These are phyloP conservation scores for Caenorhabditis sp. DNA, from an alignment of 2,888 invertebrate genomes.

Conservation along the genomic window DNA sequence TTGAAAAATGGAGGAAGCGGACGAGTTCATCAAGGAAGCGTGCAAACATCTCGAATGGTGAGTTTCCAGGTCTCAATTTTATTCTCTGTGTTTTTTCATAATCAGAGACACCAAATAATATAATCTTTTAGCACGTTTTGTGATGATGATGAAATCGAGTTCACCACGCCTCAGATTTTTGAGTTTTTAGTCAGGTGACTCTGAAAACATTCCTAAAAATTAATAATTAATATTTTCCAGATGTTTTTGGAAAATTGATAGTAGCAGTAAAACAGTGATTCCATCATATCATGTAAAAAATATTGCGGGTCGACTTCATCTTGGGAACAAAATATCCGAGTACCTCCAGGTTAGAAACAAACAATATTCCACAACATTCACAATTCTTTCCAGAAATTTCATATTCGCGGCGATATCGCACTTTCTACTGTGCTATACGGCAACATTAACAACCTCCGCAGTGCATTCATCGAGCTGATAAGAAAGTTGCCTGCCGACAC, in stretches of 20 bases:
- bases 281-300: slow-evolving; percentile 44
- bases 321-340: slow-evolving; percentile 39
- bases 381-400: slow-evolving; percentile 51
- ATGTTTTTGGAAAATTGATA: slow-evolving; percentile 66
- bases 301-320: slow-evolving; percentile 40
- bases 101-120: too few species aligned
- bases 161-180: slow-evolving; percentile 50
- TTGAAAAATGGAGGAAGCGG: slow-evolving; percentile 63
- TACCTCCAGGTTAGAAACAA: slow-evolving; percentile 31
- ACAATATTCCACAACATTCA: not conserved
- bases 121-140: slow-evolving; percentile 45
- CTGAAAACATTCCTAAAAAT: not conserved
- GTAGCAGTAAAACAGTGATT: slow-evolving; percentile 30
- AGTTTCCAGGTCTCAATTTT: too few species aligned
- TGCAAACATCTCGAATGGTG: slow-evolving; percentile 58
- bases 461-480: slow-evolving; percentile 57
- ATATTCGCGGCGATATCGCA: slow-evolving; percentile 61
- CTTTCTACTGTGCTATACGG: slow-evolving; percentile 66
- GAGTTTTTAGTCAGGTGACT: slow-evolving; percentile 57
- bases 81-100: too few species aligned
- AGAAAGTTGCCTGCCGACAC: slow-evolving; percentile 45
- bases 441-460: slow-evolving; percentile 49
- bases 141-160: slow-evolving; percentile 47
- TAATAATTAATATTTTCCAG: slow-evolving; percentile 30
- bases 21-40: slow-evolving; percentile 48